phyloP scores from a whole-genome alignment of 2,888 invertebrate species.

The Eugnorisma glareosa region DNA sequence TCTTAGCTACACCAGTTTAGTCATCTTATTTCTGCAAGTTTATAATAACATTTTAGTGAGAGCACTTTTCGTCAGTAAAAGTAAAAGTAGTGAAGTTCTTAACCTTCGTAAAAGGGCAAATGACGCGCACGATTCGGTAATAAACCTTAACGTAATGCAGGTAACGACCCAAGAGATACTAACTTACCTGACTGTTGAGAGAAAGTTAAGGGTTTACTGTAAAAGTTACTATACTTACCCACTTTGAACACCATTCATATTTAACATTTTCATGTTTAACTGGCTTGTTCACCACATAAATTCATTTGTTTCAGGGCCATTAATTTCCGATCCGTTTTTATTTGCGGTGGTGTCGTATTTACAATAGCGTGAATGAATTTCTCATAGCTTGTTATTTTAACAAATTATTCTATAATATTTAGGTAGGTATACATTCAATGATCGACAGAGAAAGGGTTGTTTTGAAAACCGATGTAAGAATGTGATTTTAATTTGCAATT shows the following conservation, averaged over 20 bases:
- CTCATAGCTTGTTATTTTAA: slow-evolving; percentile 3
- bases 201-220: slow-evolving; percentile 32
- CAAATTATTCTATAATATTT: background rate
- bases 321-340: slow-evolving; percentile 48
- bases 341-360: slow-evolving; percentile 29
- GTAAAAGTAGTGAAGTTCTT: slow-evolving; percentile 46
- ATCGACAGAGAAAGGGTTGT: background rate
- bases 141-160: slow-evolving; percentile 58
- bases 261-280: slow-evolving; percentile 26
- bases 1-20: background rate
- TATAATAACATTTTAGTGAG: background rate
- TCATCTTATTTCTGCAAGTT: background rate
- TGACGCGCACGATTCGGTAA: slow-evolving; percentile 48
- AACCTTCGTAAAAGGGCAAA: slow-evolving; percentile 34
- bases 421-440: background rate
- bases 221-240: slow-evolving; percentile 25
- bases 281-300: slow-evolving; percentile 7
- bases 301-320: slow-evolving; percentile 30
- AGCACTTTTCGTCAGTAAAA: slow-evolving; percentile 22
- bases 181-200: slow-evolving; percentile 35
- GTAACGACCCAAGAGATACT: slow-evolving; percentile 62
- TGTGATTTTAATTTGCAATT: background rate
- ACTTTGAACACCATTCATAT: slow-evolving; percentile 26
- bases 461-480: background rate
- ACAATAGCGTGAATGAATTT: slow-evolving; percentile 4